A percentile compares a stretch with the other conserved stretches of the same genome.
These are phyloP conservation scores for Cheilosia vulpina DNA, from an alignment of 2,888 invertebrate species.

Conservation along the genomic window DNA sequence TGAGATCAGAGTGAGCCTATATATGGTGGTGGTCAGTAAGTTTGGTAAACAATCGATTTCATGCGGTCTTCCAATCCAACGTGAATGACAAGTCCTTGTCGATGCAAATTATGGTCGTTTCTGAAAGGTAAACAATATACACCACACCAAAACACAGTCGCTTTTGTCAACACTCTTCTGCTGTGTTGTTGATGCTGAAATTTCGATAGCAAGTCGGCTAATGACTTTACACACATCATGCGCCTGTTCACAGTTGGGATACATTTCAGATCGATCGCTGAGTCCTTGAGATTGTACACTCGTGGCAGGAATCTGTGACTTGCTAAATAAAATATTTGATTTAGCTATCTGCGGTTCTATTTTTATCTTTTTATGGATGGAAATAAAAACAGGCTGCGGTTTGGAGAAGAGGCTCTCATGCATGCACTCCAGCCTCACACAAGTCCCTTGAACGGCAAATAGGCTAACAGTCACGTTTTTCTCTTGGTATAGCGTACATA, in stretches of 20 bases:
- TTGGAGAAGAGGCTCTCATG: neutral
- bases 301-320: neutral
- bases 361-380: slow-evolving; percentile 28
- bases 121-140: slow-evolving; percentile 27
- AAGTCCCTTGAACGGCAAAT: slow-evolving; percentile 34
- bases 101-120: slow-evolving; percentile 38
- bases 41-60: slow-evolving; percentile 32
- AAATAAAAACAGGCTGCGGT: slow-evolving; percentile 19
- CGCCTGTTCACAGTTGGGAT: neutral
- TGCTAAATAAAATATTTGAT: slow-evolving; percentile 46
- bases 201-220: slow-evolving; percentile 25
- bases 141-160: slow-evolving; percentile 9
- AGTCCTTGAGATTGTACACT: neutral
- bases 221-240: slow-evolving; percentile 6
- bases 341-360: slow-evolving; percentile 1
- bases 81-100: slow-evolving; percentile 26
- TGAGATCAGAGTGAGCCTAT: too few species aligned
- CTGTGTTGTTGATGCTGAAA: slow-evolving; percentile 1
- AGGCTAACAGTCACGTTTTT: slow-evolving; percentile 35
- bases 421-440: neutral
- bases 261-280: neutral
- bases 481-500: slow-evolving; percentile 3
- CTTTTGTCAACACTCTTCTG: slow-evolving; percentile 6
- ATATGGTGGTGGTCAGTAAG: slow-evolving; percentile 20
- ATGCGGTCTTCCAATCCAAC: neutral